Evolutionary conservation across 2,888 invertebrate species (phyloP), one percentile per base, ranked within the genome.

Genomic region (Oscheius sp.): DNA sequence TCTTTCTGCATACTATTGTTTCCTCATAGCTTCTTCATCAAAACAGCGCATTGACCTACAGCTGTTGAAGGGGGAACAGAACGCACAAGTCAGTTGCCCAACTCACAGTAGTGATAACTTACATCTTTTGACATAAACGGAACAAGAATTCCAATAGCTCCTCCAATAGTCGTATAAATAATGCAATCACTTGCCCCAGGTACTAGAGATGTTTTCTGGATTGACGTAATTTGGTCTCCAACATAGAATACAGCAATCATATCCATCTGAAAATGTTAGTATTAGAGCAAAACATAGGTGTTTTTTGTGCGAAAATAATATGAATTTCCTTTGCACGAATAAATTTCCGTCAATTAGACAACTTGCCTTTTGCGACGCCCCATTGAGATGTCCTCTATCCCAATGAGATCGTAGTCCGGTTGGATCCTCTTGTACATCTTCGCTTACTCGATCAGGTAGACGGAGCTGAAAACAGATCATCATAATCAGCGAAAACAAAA

Each of bases 361-460:
- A 17, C 57, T 24, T 38, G 44, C 93, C 88, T 98, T 99, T 86
- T 98, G 97, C 0, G 96, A 95, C 0, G 98, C 96, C 17, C 97
- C 97, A 85, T 94, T 96, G 14, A 97, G 88, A 51, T 95, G 89
- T 70, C 96, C 94, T 89, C 89, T 87, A 82, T 91, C 90, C 97
- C 97, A 98, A 0, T 98, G 89, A 0, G 96, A 94, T 87, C 96
- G 95, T 85, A 95, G 95, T 49, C 97, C 97, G 0, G 97, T 97
- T 0, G 97, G 98, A 88, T 99, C 98, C 88, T 99, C 98, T 87
- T 98, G 97, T 0, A 98, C 95, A 86, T 98, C 97, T 87, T 98
- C 98, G 28, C 92, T 93, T 1, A 95, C 92, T 68, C 94, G 93
- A 63, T 92, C 91, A 0, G 97, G 94, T 65, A 96, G 87, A 49